phyloP scores from a whole-genome alignment of 2,888 invertebrate genomes.

The Ceraclea dissimilis region DNA sequence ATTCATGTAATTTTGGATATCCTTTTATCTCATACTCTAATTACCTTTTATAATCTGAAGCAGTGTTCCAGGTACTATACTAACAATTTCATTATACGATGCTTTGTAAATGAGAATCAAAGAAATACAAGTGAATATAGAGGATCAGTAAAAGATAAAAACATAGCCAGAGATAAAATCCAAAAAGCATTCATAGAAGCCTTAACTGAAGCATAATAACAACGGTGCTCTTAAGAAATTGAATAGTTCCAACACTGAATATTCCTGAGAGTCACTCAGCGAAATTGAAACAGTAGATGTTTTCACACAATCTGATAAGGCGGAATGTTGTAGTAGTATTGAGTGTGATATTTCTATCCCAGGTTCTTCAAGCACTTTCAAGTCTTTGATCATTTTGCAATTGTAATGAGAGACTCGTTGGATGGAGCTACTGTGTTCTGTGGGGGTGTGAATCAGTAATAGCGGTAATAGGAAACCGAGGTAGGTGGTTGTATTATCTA shows the following conservation, averaged over 20 bases:
- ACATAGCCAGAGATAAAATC: no score
- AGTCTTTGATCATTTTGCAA: constrained; percentile 12
- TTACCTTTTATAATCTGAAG: no score
- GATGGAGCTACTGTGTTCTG: background rate
- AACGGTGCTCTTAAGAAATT: background rate
- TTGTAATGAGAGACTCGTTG: constrained; percentile 7
- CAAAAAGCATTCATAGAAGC: background rate
- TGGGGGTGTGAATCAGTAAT: background rate
- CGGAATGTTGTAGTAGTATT: background rate
- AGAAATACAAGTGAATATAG: no score
- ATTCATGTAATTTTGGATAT: no score
- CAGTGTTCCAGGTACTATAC: no score
- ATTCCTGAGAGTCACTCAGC: constrained; percentile 19
- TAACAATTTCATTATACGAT: no score
- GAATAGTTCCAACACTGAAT: background rate
- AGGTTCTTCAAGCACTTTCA: background rate
- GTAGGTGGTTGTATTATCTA: background rate
- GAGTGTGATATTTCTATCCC: constrained; percentile 8
- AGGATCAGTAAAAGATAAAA: no score
- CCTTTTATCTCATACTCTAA: no score
- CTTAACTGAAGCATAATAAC: background rate
- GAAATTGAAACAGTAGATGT: constrained; percentile 24
- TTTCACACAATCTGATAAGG: constrained; percentile 14
- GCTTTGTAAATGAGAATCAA: no score
- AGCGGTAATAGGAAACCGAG: background rate